phyloP scores from a whole-genome alignment of 2,113 vertebrate genomes.

The Phasianus colchicus region DNA sequence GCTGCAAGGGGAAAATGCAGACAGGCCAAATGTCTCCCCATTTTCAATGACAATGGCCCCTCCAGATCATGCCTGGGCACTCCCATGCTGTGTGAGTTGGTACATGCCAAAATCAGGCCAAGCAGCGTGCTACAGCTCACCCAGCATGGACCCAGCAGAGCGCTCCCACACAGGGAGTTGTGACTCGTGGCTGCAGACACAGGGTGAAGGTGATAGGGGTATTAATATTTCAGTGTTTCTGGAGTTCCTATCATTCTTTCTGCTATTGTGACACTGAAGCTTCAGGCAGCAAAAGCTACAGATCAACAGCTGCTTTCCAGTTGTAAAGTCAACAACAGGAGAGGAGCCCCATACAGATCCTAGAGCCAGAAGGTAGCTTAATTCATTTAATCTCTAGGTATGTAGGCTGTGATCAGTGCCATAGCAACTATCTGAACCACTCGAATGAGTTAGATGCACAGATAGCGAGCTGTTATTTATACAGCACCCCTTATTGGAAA shows the following conservation, averaged over 20 bases:
- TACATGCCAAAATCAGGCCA: background rate
- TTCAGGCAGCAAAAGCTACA: background rate
- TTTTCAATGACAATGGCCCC: background rate
- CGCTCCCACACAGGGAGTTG: background rate
- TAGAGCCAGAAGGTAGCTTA: background rate
- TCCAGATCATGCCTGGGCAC: background rate
- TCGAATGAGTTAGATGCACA: slow-evolving; percentile 8
- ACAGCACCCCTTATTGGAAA: slow-evolving; percentile 58
- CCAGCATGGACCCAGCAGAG: accelerated
- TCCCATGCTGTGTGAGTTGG: background rate
- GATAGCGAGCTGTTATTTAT: slow-evolving; percentile 37
- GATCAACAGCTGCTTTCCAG: background rate
- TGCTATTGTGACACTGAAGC: background rate
- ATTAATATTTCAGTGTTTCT: background rate
- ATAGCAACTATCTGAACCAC: slow-evolving; percentile 39
- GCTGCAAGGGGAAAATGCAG: accelerated
- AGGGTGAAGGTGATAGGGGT: background rate
- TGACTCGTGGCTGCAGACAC: background rate
- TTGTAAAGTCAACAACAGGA: background rate
- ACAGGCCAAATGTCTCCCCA: background rate
- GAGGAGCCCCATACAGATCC: background rate
- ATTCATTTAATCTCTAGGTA: slow-evolving; percentile 25
- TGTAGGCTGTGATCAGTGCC: background rate
- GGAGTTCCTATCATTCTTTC: background rate
- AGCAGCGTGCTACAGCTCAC: background rate